These are phyloP conservation scores for Agrotis exclamationis DNA, from an alignment of 2,888 invertebrate genomes.

Conservation along the genomic window DNA sequence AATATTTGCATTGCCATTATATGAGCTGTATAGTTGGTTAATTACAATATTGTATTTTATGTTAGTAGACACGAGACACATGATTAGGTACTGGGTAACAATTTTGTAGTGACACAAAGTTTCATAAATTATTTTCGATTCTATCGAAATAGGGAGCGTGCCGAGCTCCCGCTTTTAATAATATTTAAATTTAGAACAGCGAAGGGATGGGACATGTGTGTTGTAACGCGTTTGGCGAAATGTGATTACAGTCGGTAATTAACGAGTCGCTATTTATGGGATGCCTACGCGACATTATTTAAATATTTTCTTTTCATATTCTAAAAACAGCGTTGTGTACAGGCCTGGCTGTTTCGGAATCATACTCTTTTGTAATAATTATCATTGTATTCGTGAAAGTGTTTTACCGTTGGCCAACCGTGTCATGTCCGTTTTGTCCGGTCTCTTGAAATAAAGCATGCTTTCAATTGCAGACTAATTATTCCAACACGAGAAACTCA, in stretches of 20 bases:
- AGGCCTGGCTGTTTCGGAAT: conserved; percentile 75
- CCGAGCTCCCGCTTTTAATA: conserved; percentile 86
- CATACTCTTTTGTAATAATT: conserved; percentile 82
- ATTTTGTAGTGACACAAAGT: conserved; percentile 72
- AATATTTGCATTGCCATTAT: conserved; percentile 45
- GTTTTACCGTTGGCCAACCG: conserved; percentile 89
- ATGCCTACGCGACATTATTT: conserved; percentile 65
- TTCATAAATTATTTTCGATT: conserved; percentile 87
- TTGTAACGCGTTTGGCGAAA: conserved; percentile 91
- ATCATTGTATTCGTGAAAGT: conserved; percentile 89
- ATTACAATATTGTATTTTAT: conserved; percentile 48
- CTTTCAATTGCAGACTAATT: conserved; percentile 91
- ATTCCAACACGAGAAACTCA: conserved; percentile 90
- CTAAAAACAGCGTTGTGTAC: conserved; percentile 71
- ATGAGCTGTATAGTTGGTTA: conserved; percentile 35
- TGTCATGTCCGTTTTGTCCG: conserved; percentile 88
- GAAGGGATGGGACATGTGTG: conserved; percentile 91
- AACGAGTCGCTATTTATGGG: conserved; percentile 88
- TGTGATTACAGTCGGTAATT: conserved; percentile 90
- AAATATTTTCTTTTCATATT: conserved; percentile 79
- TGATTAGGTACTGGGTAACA: conserved; percentile 53
- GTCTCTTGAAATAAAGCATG: conserved; percentile 89
- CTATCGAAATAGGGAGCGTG: conserved; percentile 86
- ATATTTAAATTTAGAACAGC: conserved; percentile 90
- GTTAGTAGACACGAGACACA: conserved; percentile 40